A percentile compares a stretch with the other conserved stretches of the same genome.
These are phyloP conservation scores for Drosophila maculinotata DNA, from an alignment of 2,888 invertebrate species.

Conservation along the genomic window DNA sequence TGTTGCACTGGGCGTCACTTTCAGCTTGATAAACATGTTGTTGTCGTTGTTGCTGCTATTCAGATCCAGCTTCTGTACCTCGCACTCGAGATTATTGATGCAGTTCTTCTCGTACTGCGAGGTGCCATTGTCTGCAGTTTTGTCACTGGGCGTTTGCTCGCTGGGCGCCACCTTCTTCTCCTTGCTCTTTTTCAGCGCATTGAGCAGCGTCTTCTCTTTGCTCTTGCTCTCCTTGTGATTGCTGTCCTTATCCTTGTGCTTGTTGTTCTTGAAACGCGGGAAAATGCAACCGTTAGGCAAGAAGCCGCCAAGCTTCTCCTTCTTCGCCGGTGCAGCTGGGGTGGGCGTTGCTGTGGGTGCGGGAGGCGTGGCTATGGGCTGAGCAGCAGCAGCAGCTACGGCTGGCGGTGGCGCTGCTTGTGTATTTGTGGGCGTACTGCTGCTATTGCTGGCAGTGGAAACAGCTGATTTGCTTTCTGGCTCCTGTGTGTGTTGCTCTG, in stretches of 20 bases:
- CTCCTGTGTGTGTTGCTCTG: constrained; percentile 35
- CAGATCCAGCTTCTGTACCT: constrained; percentile 84
- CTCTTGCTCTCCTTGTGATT: constrained; percentile 80
- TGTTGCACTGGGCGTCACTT: constrained; percentile 78
- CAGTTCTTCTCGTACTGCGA: constrained; percentile 84
- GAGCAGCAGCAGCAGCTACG: constrained; percentile 17
- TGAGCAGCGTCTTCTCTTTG: constrained; percentile 83
- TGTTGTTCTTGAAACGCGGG: constrained; percentile 84
- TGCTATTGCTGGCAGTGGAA: constrained; percentile 38
- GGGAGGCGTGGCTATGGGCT: constrained; percentile 29
- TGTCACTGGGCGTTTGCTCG: constrained; percentile 58
- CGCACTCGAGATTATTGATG: constrained; percentile 83
- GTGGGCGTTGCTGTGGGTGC: constrained; percentile 41
- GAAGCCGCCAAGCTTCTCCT: constrained; percentile 85
- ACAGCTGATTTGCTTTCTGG: constrained; percentile 37
- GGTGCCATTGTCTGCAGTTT: constrained; percentile 59
- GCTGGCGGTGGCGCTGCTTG: constrained; percentile 17
- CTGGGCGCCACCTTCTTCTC: constrained; percentile 82
- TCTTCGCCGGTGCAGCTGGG: constrained; percentile 77
- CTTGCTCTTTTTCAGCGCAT: constrained; percentile 84
- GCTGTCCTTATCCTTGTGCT: constrained; percentile 83
- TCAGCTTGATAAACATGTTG: constrained; percentile 83
- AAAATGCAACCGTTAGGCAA: constrained; percentile 85
- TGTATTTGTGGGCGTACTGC: constrained; percentile 32
- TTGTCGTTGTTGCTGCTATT: constrained; percentile 80